Conservation (phyloP, 2,888 invertebrate species). For the Brachypterus glaber region DNA sequence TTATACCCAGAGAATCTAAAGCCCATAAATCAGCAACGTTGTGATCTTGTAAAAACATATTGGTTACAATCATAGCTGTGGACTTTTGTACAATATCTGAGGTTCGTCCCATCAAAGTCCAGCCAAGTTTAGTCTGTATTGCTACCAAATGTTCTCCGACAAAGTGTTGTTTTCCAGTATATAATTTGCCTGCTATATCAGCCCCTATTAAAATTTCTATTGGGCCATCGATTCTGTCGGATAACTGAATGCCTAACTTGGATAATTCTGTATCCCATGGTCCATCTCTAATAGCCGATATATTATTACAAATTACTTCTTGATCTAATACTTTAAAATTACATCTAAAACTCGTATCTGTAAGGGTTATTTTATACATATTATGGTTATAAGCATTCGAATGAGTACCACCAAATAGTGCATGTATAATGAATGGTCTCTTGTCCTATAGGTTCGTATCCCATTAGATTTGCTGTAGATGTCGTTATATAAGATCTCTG, state of each 20-base stretch:
- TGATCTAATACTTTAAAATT: slow-evolving; percentile 12
- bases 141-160: too few relatives aligned
- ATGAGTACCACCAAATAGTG: too few relatives aligned
- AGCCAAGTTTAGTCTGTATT: slow-evolving; percentile 7
- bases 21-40: slow-evolving; percentile 10
- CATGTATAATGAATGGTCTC: too few relatives aligned
- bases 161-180: slow-evolving; percentile 14
- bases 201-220: slow-evolving; percentile 14
- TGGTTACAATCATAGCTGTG: background rate
- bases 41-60: slow-evolving; percentile 4
- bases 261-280: slow-evolving; percentile 8
- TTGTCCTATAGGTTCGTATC: slow-evolving; percentile 3
- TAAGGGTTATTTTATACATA: too few relatives aligned
- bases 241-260: slow-evolving; percentile 6
- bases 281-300: slow-evolving; percentile 3
- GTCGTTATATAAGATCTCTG: slow-evolving; percentile 14
- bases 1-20: slow-evolving; percentile 12
- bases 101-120: slow-evolving; percentile 11
- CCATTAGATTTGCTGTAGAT: slow-evolving; percentile 4
- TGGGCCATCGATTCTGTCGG: slow-evolving; percentile 4
- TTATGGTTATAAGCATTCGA: too few relatives aligned
- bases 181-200: slow-evolving; percentile 10
- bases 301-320: slow-evolving; percentile 8
- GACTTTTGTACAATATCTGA: background rate
- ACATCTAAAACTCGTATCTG: too few relatives aligned